Conservation (phyloP, 2,888 invertebrate species). For the Bunonema sp. region DNA sequence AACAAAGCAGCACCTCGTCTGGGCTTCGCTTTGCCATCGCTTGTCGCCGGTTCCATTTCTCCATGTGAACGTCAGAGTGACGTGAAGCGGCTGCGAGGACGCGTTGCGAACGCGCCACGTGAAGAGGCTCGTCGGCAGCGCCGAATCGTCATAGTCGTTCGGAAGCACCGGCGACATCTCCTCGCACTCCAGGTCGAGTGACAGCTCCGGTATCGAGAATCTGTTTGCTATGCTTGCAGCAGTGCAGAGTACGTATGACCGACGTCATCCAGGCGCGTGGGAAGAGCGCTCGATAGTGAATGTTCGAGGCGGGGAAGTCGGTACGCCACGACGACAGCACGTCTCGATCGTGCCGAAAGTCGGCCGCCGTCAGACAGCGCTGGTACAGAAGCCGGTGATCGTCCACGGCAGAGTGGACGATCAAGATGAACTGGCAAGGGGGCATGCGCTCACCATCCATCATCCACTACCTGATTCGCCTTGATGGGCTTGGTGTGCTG, state of each 20-base stretch:
- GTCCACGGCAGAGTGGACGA: slow-evolving; percentile 50
- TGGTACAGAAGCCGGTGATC: slow-evolving; percentile 14
- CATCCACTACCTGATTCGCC: slow-evolving; percentile 11
- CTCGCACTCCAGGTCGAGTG: slow-evolving; percentile 63
- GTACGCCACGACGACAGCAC: slow-evolving; percentile 8
- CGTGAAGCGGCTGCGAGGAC: slow-evolving; percentile 47
- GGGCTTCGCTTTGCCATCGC: slow-evolving; percentile 14
- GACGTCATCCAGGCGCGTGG: slow-evolving; percentile 78
- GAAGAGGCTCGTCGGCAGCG: slow-evolving; percentile 71
- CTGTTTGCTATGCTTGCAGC: too few relatives aligned
- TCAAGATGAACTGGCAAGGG: slow-evolving; percentile 66
- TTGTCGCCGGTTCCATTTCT: slow-evolving; percentile 65
- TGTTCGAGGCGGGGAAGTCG: slow-evolving; percentile 9
- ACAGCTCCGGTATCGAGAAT: slow-evolving; percentile 67
- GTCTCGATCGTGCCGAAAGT: not conserved
- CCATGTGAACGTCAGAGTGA: slow-evolving; percentile 74
- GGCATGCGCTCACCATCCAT: not conserved
- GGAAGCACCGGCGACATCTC: slow-evolving; percentile 83
- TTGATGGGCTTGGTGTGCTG: slow-evolving; percentile 54
- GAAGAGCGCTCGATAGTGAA: slow-evolving; percentile 63
- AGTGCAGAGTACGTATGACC: too few relatives aligned
- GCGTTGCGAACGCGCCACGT: slow-evolving; percentile 68
- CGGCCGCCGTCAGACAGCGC: slow-evolving; percentile 27
- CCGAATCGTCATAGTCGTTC: slow-evolving; percentile 79
- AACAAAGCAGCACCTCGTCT: too few relatives aligned